Evolutionary conservation across 2,888 invertebrate species (phyloP).

Genomic region (Pseudoips prasinana): DNA sequence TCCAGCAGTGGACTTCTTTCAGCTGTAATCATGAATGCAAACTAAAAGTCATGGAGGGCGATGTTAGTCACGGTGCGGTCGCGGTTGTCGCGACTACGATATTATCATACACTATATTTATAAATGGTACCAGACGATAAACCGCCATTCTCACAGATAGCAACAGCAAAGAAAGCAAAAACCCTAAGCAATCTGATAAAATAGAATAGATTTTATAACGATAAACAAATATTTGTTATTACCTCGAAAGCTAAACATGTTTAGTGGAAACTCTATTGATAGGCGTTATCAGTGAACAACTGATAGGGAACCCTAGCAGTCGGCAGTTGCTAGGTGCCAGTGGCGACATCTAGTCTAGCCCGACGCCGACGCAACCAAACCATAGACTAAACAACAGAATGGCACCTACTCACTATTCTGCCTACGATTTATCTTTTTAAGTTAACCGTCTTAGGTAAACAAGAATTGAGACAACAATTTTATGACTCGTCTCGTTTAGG

Average conservation of each 20-base stretch:
- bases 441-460: no score
- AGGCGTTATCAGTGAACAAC: constrained; percentile 48
- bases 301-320: constrained; percentile 36
- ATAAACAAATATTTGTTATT: constrained; percentile 29
- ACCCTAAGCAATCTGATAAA: constrained; percentile 33
- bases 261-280: constrained; percentile 48
- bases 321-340: constrained; percentile 37
- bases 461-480: no score
- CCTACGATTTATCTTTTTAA: constrained; percentile 22
- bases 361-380: constrained; percentile 14
- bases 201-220: constrained; percentile 24
- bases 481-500: no score
- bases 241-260: constrained; percentile 36
- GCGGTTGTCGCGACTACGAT: no score
- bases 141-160: no score
- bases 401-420: constrained; percentile 16
- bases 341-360: constrained; percentile 61
- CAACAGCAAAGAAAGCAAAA: constrained; percentile 24
- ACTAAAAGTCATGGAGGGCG: no score
- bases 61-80: no score
- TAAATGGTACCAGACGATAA: no score
- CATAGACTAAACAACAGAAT: constrained; percentile 23
- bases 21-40: no score
- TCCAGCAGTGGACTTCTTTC: no score
- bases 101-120: no score